phyloP scores from a whole-genome alignment of 1,140 invertebrate genomes.

The Pogonus chalceus region DNA sequence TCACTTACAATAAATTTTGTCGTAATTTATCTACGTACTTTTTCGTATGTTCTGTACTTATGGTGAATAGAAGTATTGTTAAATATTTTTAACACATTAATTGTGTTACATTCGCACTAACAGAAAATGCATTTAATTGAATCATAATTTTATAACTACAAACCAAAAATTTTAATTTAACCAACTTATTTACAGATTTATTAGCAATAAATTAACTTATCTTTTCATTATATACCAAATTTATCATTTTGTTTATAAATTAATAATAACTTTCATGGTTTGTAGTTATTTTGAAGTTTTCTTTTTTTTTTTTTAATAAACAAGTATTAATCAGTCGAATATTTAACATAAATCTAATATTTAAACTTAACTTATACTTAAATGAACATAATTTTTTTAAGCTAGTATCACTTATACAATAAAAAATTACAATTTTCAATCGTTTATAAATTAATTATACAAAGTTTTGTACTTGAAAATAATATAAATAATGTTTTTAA shows the following conservation, averaged over 20 bases:
- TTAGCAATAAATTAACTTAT: too few relatives aligned
- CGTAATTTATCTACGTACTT: background rate
- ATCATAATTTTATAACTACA: too few relatives aligned
- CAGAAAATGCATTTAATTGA: background rate
- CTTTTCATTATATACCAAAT: too few relatives aligned
- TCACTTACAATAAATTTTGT: constrained; percentile 5
- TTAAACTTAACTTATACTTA: constrained; percentile 21
- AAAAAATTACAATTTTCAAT: background rate
- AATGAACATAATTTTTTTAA: constrained; percentile 12
- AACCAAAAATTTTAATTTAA: too few relatives aligned
- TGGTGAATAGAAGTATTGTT: constrained; percentile 7
- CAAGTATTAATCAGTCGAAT: too few relatives aligned
- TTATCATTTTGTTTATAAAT: too few relatives aligned
- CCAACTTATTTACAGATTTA: too few relatives aligned
- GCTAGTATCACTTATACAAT: constrained; percentile 22
- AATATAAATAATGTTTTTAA: too few relatives aligned
- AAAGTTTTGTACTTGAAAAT: constrained; percentile 9
- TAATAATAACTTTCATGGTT: too few relatives aligned
- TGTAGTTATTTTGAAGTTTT: too few relatives aligned
- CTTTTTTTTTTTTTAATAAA: too few relatives aligned
- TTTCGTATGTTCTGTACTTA: background rate
- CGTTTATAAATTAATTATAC: background rate
- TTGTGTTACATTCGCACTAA: background rate
- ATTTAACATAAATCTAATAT: too few relatives aligned
- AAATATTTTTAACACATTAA: constrained; percentile 2